Evolutionary conservation across 2,113 vertebrate species (phyloP), one percentile per base, ranked within the genome.

Genomic region (Oenanthe melanoleuca): DNA sequence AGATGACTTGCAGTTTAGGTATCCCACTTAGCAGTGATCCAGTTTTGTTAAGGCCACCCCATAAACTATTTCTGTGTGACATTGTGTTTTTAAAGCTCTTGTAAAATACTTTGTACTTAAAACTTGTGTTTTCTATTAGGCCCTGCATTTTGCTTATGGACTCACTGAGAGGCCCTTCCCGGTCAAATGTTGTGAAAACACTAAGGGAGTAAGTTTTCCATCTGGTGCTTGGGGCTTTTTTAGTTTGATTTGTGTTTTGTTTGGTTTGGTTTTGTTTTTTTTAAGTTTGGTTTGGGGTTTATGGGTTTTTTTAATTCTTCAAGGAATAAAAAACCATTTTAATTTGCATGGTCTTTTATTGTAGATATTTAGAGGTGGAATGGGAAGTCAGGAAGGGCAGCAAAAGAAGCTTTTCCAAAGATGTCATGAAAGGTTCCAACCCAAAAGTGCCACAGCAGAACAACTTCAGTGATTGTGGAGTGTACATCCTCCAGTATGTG

Each of bases 61-160:
- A 29, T 26, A 72, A 9, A 69, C 17, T 47, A 4, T 18, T 80
- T 69, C 55, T 86, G 8, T 63, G 37, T 53, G 80, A 57, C 3
- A 1, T 1, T 21, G 11, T 65, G 15, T 49, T 86, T 66, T 69
- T 40, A 31, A 42, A 67, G n/a, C 40, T 22, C 19, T 23, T 86
- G 16, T 61, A 26, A 77, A 69, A 63, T 72, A 33, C 4, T 57
- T 3, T 49, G 12, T 78, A 19, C 25, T 79, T 45, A 33, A 67
- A 77, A 57, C 14, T 34, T 67, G 6, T 78, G 17, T 96, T 94
- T 73, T 92, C 25, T 82, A 87, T 16, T 96, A 99, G 99, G 97
- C 99, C 99, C 50, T 99, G 99, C 92, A 99, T 99, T 93, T 98
- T 99, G 88, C 98, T 99, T 91, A 99, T 99, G 99, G 99, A 99